Evolutionary conservation across 2,113 vertebrate genomes (phyloP), one percentile per base, ranked within the genome.

Genomic region (Hassar affinis): DNA sequence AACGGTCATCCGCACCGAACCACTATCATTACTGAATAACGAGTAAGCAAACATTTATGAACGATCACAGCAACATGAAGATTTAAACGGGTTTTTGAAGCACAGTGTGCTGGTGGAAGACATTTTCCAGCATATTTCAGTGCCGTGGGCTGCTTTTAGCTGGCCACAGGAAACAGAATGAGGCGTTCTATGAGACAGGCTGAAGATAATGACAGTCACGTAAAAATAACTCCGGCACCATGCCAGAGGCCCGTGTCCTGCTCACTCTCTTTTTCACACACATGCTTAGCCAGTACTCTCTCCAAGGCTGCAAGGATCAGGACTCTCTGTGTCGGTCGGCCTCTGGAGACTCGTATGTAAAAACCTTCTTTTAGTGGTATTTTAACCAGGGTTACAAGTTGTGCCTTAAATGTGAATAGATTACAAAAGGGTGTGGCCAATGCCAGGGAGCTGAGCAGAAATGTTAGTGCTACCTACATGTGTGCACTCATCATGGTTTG

Each of bases 191-290:
- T 11, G 61, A 86, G 74, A 79, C 83, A 78, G 89, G 38, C 75
- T 56, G 69, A 80, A 85, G 72, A 86, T 89, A 90, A 89, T 90
- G 80, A 89, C 82, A 85, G 84, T 83, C 42, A 38, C 75, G 85
- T 84, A 78, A 61, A 86, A 87, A 89, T 88, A 85, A 83, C 74
- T 79, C 75, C 30, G 71, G 66, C 69, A 62, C 81, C 27, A n/a
- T 42, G 84, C 80, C 84, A 82, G 78, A 84, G 35, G 54, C n/a
- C 62, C 78, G 78, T 62, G 85, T 82, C 56, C 83, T 83, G 82
- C 76, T 77, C 68, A 20, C 20, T 74, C 2, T 30, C 45, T 27
- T 35, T 57, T 51, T 47, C 82, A 78, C 75, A 84, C 82, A 78
- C 59, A 52, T 3, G 38, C 27, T 25, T 20, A 18, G 27, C 54